Percentiles rank a stretch among this genome's conserved stretches.
Conservation (phyloP, 2,797 vertebrate genomes). For the Silurus aristotelis region DNA sequence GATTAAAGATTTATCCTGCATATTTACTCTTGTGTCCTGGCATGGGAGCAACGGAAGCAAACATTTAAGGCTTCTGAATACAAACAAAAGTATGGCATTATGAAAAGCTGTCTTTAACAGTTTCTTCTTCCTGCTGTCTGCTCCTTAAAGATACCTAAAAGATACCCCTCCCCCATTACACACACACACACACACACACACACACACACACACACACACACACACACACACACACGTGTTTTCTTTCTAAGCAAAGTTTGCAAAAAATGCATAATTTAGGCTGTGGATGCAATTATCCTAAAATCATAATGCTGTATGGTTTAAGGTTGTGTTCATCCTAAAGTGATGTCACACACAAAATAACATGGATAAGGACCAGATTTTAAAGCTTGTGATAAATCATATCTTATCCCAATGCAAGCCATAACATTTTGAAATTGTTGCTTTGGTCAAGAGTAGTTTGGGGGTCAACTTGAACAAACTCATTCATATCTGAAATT, state of each 20-base stretch:
- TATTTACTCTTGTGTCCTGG: conserved; percentile 40
- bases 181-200: too few relatives aligned
- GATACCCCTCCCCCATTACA: neutral
- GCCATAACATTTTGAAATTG: neutral
- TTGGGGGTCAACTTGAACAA: neutral
- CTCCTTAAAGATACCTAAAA: conserved; percentile 19
- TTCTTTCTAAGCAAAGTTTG: neutral
- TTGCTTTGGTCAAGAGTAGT: neutral
- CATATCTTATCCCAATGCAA: neutral
- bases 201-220: too few relatives aligned
- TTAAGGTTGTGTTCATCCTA: neutral
- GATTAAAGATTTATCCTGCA: conserved; percentile 59
- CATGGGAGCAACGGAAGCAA: conserved; percentile 25
- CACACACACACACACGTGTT: too few relatives aligned
- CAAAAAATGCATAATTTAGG: neutral
- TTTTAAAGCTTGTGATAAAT: neutral
- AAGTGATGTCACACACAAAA: conserved; percentile 4
- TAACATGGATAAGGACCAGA: neutral
- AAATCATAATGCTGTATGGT: neutral
- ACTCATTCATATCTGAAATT: neutral
- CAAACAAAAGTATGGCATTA: conserved; percentile 40
- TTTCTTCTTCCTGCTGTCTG: conserved; percentile 33
- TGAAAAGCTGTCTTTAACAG: conserved; percentile 26
- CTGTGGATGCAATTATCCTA: neutral
- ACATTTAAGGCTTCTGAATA: conserved; percentile 26